phyloP scores from a whole-genome alignment of 1,140 invertebrate genomes.

The Fopius arisanus region DNA sequence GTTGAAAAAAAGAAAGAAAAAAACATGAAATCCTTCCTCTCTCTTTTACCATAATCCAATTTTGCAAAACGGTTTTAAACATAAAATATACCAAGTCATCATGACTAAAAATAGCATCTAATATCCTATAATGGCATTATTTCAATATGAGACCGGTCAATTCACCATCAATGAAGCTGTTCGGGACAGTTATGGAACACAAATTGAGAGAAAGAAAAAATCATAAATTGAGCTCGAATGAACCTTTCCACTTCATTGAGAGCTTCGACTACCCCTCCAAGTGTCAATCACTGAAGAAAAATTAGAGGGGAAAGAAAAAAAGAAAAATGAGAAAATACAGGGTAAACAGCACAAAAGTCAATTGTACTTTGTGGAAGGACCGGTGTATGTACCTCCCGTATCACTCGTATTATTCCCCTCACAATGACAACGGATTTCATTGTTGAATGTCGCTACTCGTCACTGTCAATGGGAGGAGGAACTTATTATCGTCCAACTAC shows the following conservation, averaged over 20 bases:
- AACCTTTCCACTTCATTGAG: too few species aligned
- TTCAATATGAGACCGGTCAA: too few species aligned
- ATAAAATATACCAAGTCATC: not conserved
- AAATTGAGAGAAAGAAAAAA: too few species aligned
- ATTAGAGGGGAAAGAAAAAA: too few species aligned
- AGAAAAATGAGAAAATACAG: not conserved
- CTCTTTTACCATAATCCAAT: not conserved
- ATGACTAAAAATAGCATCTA: not conserved
- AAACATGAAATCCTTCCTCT: not conserved
- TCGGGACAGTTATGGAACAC: too few species aligned
- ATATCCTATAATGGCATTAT: too few species aligned
- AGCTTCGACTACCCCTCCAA: too few species aligned
- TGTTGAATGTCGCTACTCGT: conserved; percentile 3
- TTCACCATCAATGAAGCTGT: too few species aligned
- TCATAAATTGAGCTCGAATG: too few species aligned
- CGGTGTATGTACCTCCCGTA: not conserved
- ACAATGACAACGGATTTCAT: conserved; percentile 9
- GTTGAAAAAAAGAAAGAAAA: too few species aligned
- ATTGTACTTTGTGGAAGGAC: not conserved
- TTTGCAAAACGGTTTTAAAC: not conserved
- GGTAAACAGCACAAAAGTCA: not conserved
- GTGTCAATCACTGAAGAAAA: too few species aligned
- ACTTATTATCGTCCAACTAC: conserved; percentile 14
- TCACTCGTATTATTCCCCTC: not conserved
- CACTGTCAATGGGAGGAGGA: conserved; percentile 14